Evolutionary conservation across 2,113 vertebrate genomes (phyloP).

Genomic region (Arenaria interpres): DNA sequence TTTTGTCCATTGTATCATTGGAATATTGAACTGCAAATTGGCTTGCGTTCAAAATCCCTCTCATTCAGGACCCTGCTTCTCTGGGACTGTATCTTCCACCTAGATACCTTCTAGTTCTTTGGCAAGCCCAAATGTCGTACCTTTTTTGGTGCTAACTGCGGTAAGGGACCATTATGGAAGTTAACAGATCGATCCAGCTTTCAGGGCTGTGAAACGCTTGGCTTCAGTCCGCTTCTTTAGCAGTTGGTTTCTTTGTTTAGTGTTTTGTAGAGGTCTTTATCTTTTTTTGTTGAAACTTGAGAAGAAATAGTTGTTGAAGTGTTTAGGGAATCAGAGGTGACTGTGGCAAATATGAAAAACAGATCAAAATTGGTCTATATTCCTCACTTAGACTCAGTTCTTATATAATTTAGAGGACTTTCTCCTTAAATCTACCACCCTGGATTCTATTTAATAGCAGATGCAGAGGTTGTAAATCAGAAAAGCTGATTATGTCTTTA

Average conservation of each 20-base stretch:
- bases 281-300: not conserved
- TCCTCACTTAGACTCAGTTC: not conserved
- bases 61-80: not conserved
- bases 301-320: not conserved
- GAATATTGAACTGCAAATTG: not conserved
- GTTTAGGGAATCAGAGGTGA: not conserved
- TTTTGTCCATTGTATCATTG: not conserved
- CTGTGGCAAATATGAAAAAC: not conserved
- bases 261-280: not conserved
- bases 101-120: not conserved
- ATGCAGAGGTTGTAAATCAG: not conserved
- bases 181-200: not conserved
- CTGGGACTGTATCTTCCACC: not conserved
- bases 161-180: not conserved
- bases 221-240: not conserved
- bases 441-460: not conserved
- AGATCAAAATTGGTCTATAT: not conserved
- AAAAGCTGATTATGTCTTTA: not conserved
- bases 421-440: not conserved
- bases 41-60: accelerated
- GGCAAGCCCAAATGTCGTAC: not conserved
- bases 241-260: not conserved
- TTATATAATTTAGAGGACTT: not conserved
- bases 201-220: not conserved
- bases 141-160: not conserved